Conservation (phyloP, 2,113 vertebrate genomes). For the Turnix velox region DNA sequence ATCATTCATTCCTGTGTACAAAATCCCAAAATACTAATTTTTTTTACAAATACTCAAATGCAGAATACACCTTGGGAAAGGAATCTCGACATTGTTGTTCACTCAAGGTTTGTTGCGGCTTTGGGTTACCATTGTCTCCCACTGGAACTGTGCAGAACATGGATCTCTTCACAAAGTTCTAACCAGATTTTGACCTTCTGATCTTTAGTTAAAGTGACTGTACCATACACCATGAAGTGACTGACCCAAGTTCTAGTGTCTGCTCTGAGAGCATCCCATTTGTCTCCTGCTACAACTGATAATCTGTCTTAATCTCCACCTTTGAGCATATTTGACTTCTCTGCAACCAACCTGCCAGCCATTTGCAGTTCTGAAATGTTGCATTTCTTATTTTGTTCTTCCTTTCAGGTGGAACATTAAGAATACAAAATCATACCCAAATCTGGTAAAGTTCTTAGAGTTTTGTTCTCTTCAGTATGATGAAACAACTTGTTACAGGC, state of each 20-base stretch:
- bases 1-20: not conserved
- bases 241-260: not conserved
- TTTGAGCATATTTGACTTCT: not conserved
- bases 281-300: not conserved
- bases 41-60: not conserved
- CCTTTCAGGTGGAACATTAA: not conserved
- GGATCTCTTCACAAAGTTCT: not conserved
- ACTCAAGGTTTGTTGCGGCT: not conserved
- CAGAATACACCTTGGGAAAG: not conserved
- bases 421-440: not conserved
- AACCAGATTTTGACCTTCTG: not conserved
- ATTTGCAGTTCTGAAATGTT: not conserved
- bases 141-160: not conserved
- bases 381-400: not conserved
- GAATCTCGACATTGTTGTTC: not conserved
- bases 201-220: not conserved
- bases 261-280: not conserved
- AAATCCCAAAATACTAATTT: not conserved
- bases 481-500: not conserved
- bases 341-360: not conserved
- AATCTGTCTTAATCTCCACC: not conserved
- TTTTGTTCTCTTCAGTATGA: not conserved
- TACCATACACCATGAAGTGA: not conserved
- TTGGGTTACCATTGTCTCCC: not conserved
- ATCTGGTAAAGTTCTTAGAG: not conserved